phyloP scores from a whole-genome alignment of 2,888 invertebrate genomes.

The Linyphia triangularis region DNA sequence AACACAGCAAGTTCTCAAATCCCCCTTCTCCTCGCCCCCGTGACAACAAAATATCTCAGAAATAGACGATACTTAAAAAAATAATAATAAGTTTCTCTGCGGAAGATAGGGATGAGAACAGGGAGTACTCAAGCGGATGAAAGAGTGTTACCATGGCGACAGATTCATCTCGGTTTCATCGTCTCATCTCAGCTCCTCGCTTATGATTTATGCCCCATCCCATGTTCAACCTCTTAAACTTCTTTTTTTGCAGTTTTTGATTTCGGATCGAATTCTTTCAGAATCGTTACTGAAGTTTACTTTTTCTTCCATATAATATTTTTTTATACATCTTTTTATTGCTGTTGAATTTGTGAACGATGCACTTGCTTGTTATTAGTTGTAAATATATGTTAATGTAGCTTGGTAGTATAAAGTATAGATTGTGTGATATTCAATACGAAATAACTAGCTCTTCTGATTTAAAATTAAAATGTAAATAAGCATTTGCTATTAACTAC shows the following conservation, averaged over 20 bases:
- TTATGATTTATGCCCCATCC: background rate
- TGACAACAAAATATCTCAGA: constrained; percentile 64
- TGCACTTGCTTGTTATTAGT: no score
- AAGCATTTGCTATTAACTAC: no score
- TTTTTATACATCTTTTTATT: no score
- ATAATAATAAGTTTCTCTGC: constrained; percentile 31
- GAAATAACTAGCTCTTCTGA: no score
- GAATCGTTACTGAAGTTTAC: background rate
- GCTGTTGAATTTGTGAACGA: no score
- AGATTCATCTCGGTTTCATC: constrained; percentile 66
- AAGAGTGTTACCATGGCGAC: constrained; percentile 52
- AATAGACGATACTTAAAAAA: constrained; percentile 61
- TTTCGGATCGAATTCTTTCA: constrained; percentile 7
- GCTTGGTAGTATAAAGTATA: no score
- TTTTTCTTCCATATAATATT: no score
- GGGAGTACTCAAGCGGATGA: constrained; percentile 56
- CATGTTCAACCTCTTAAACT: constrained; percentile 6
- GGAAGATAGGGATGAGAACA: constrained; percentile 42
- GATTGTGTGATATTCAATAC: no score
- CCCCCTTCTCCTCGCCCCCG: background rate
- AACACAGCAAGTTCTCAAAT: constrained; percentile 34
- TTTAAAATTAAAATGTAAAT: no score
- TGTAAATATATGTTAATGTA: no score
- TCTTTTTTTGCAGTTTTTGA: constrained; percentile 36
- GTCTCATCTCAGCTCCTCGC: background rate